Conservation (phyloP, 2,888 invertebrate species). For the Xestia sexstrigata region DNA sequence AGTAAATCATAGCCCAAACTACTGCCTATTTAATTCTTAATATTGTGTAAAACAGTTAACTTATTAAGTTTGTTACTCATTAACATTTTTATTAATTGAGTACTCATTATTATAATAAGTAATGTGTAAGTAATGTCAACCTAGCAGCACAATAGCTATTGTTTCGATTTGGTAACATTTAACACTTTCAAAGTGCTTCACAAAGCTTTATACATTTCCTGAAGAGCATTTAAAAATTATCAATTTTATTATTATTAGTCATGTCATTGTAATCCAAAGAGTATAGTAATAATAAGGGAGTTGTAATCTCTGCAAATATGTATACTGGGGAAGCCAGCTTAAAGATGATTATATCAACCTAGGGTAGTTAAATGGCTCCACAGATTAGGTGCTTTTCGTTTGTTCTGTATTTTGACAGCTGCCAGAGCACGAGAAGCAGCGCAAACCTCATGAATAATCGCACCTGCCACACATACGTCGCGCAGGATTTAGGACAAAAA, state of each 20-base stretch:
- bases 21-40: not conserved
- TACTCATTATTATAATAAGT: not conserved
- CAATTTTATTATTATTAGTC: not conserved
- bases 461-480: not conserved
- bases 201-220: not conserved
- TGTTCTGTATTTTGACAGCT: not conserved
- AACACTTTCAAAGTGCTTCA: not conserved
- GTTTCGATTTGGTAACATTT: conserved; percentile 15
- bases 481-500: not conserved
- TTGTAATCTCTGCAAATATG: no score
- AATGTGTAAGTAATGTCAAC: not conserved
- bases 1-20: not conserved
- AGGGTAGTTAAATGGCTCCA: no score
- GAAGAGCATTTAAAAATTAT: not conserved
- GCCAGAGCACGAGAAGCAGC: not conserved
- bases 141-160: conserved; percentile 13
- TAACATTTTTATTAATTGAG: not conserved
- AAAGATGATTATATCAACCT: no score
- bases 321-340: not conserved
- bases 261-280: no score
- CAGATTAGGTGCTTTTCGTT: not conserved
- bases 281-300: no score
- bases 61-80: not conserved
- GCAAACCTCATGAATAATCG: not conserved
- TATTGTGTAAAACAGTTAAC: not conserved